A percentile compares a stretch with the other conserved stretches of the same genome.
Conservation (phyloP, 2,888 invertebrate genomes). For the Volucella inflata region DNA sequence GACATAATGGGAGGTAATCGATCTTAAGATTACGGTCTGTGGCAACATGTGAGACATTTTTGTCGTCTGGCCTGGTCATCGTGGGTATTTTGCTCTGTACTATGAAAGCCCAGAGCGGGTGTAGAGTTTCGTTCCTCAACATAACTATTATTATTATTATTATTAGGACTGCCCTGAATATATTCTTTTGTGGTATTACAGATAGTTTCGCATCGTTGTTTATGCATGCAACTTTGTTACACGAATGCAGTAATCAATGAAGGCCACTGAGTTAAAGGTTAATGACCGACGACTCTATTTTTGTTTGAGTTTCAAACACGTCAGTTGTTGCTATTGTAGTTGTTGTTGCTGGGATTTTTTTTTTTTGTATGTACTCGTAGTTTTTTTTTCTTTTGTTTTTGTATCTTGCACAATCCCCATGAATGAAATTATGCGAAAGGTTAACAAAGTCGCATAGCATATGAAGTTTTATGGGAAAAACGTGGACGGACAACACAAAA, state of each 20-base stretch:
- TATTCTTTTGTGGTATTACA: neutral
- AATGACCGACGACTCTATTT: conserved; percentile 21
- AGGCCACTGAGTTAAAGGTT: conserved; percentile 18
- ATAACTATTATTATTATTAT: neutral
- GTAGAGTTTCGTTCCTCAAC: conserved; percentile 2
- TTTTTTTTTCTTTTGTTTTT: no score
- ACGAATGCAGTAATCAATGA: conserved; percentile 27
- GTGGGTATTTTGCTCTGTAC: conserved; percentile 10
- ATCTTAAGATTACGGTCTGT: neutral
- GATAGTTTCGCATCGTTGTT: conserved; percentile 15
- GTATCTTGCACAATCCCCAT: conserved; percentile 15
- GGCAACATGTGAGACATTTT: neutral
- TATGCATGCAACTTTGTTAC: neutral
- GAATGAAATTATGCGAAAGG: conserved; percentile 18
- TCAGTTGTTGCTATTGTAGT: neutral
- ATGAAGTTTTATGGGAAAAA: neutral
- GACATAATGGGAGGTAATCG: conserved; percentile 7
- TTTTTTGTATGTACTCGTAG: no score
- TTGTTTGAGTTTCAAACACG: conserved; percentile 16
- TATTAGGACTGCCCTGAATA: conserved; percentile 14
- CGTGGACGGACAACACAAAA: neutral
- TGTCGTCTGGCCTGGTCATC: neutral
- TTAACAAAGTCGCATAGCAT: neutral
- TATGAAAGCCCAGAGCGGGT: conserved; percentile 20
- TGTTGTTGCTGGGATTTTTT: neutral